A percentile compares a stretch with the other conserved stretches of the same genome.
Evolutionary conservation across 2,797 vertebrate species (phyloP).

Genomic region (Pipistrellus nathusii): DNA sequence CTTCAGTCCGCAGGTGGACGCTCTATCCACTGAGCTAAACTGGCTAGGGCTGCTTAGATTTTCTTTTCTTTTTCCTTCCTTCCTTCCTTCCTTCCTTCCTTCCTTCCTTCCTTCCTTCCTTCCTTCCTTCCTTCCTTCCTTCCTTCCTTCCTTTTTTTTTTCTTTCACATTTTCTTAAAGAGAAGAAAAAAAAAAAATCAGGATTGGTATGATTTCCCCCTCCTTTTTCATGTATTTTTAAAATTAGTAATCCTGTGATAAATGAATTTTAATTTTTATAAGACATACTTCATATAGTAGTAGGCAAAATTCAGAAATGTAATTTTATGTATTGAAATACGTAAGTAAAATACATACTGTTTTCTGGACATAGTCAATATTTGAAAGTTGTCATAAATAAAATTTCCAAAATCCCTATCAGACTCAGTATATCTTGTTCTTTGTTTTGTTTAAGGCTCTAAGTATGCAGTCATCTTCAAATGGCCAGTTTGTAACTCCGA

Average conservation of each 20-base stretch:
- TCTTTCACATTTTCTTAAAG: background rate
- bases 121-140: too few relatives aligned
- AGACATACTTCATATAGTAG: background rate
- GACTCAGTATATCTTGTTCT: constrained; percentile 64
- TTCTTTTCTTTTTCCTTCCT: too few relatives aligned
- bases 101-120: too few relatives aligned
- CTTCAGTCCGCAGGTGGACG: background rate
- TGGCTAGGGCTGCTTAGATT: background rate
- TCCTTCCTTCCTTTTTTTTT: too few relatives aligned
- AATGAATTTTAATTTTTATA: constrained; percentile 27
- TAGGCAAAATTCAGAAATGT: constrained; percentile 27
- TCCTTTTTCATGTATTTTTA: background rate
- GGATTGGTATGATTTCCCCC: background rate
- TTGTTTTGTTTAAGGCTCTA: constrained; percentile 91
- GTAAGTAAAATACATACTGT: background rate
- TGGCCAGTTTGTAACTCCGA: constrained; percentile 91
- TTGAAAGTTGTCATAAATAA: background rate
- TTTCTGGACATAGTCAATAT: constrained; percentile 9
- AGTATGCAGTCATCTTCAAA: constrained; percentile 94
- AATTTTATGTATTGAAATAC: constrained; percentile 43
- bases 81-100: too few relatives aligned
- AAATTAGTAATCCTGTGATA: background rate
- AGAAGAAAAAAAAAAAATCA: background rate
- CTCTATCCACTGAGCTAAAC: background rate
- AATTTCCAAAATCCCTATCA: background rate